Evolutionary conservation across 2,113 vertebrate genomes (phyloP).

Genomic region (Ovis aries): DNA sequence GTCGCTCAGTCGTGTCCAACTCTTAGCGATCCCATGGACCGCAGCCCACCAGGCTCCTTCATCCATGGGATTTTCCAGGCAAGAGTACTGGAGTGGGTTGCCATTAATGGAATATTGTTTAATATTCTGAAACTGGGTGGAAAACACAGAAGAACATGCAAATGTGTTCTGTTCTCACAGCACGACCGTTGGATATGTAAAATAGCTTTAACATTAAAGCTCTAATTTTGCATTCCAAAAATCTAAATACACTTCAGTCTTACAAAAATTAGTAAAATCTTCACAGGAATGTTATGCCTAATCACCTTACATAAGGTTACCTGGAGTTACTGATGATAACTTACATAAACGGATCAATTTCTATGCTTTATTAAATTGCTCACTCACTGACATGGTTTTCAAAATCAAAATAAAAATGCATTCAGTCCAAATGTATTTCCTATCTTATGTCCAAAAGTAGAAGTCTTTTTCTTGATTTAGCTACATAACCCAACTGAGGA

Average conservation of each 20-base stretch:
- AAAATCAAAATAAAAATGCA: background rate
- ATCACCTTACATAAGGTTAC: constrained; percentile 31
- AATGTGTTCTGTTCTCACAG: constrained; percentile 31
- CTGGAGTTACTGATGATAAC: background rate
- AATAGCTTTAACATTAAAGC: constrained; percentile 49
- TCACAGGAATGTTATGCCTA: constrained; percentile 54
- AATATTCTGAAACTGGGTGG: background rate
- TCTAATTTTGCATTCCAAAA: constrained; percentile 37
- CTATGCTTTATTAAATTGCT: background rate
- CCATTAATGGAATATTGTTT: background rate
- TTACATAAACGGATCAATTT: background rate
- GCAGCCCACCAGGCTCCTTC: too few relatives aligned
- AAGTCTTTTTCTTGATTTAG: background rate
- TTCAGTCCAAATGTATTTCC: background rate
- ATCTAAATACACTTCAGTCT: constrained; percentile 35
- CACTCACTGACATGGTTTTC: background rate
- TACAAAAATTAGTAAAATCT: constrained; percentile 63
- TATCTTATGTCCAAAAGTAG: background rate
- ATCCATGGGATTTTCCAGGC: too few relatives aligned
- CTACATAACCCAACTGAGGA: background rate
- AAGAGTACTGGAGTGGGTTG: too few relatives aligned
- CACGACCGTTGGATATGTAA: background rate
- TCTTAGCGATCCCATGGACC: too few relatives aligned
- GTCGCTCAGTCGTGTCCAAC: too few relatives aligned
- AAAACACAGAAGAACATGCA: background rate